Evolutionary conservation across 2,113 vertebrate genomes (phyloP).

Genomic region (Hippolais icterina): DNA sequence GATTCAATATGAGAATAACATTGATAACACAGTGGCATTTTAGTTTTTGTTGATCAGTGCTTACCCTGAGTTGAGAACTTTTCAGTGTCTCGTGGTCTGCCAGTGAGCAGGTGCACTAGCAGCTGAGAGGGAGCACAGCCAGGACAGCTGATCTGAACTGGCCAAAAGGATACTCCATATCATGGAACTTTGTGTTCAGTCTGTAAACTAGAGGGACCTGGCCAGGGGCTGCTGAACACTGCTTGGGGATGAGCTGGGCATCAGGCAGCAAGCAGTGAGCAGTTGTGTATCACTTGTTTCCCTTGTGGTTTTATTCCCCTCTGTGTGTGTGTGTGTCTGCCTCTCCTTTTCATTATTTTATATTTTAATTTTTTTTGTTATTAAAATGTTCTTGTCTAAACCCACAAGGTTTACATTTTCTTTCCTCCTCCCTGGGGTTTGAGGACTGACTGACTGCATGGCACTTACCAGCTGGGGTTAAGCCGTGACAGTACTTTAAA

Average conservation of each 20-base stretch:
- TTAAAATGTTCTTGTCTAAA: neutral
- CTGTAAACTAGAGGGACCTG: neutral
- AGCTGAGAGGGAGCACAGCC: neutral
- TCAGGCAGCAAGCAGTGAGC: neutral
- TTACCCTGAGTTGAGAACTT: neutral
- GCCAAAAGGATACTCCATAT: neutral
- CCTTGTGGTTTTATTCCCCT: neutral
- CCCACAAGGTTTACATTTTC: neutral
- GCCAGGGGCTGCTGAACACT: neutral
- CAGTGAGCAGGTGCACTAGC: neutral
- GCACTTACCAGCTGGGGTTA: neutral
- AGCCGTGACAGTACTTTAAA: fast-evolving
- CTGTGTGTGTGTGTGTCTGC: neutral
- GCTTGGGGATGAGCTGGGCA: fast-evolving
- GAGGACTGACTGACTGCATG: neutral
- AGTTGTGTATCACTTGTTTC: neutral
- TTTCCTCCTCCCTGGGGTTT: neutral
- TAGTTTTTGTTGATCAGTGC: neutral
- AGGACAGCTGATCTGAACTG: neutral
- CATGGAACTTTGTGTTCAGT: neutral
- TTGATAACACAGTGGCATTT: neutral
- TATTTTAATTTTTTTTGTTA: neutral
- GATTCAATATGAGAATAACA: neutral
- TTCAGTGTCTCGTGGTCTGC: neutral
- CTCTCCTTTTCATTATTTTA: neutral